A percentile compares a stretch with the other conserved stretches of the same genome.
phyloP scores from a whole-genome alignment of 2,797 vertebrate genomes.

The Glossophaga mutica region DNA sequence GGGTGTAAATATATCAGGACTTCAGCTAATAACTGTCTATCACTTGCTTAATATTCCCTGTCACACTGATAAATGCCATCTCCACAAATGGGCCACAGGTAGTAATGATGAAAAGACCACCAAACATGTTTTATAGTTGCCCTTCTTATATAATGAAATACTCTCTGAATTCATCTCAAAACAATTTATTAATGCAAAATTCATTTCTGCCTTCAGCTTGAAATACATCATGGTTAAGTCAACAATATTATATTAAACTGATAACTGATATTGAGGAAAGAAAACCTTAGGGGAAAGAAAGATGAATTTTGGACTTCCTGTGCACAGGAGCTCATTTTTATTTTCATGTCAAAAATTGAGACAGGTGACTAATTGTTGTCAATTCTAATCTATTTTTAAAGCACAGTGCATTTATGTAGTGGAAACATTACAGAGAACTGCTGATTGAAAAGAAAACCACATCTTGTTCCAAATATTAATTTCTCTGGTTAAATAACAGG shows the following conservation, averaged over 20 bases:
- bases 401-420: slow-evolving; percentile 72
- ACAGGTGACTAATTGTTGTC: slow-evolving; percentile 84
- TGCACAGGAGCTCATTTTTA: slow-evolving; percentile 87
- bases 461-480: slow-evolving; percentile 73
- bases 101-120: slow-evolving; percentile 91
- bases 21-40: slow-evolving; percentile 93
- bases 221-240: slow-evolving; percentile 98
- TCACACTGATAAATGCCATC: slow-evolving; percentile 94
- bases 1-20: slow-evolving; percentile 86
- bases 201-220: slow-evolving; percentile 89
- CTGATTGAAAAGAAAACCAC: slow-evolving; percentile 56
- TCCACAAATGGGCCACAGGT: slow-evolving; percentile 92
- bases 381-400: slow-evolving; percentile 81
- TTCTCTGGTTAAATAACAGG: slow-evolving; percentile 66
- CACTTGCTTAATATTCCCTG: slow-evolving; percentile 93
- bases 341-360: slow-evolving; percentile 86
- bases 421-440: slow-evolving; percentile 73
- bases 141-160: slow-evolving; percentile 91
- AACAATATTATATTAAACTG: slow-evolving; percentile 96
- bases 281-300: slow-evolving; percentile 90
- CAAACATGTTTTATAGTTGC: slow-evolving; percentile 89
- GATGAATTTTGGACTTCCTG: slow-evolving; percentile 90
- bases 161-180: slow-evolving; percentile 86
- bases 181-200: slow-evolving; percentile 93
- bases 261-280: slow-evolving; percentile 91